Evolutionary conservation across 1,140 invertebrate species (phyloP).

Genomic region (Drosophila oshimai): DNA sequence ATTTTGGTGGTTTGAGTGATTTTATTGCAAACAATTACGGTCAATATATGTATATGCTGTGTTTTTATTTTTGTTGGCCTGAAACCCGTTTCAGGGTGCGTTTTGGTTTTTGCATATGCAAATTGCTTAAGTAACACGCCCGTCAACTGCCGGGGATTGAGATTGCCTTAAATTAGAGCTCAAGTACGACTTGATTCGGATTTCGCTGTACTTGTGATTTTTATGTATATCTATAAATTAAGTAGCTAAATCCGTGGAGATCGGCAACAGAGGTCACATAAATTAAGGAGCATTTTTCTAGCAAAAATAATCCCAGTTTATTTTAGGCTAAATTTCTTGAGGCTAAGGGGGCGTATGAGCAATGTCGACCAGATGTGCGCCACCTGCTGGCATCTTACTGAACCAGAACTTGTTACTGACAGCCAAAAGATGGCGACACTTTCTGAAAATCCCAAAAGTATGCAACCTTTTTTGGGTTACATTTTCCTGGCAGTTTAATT

Average conservation of each 20-base stretch:
- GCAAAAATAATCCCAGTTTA: slow-evolving; percentile 13
- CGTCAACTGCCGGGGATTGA: slow-evolving; percentile 26
- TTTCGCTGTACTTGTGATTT: slow-evolving; percentile 29
- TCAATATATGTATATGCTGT: slow-evolving; percentile 13
- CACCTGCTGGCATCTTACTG: not conserved
- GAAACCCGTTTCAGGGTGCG: slow-evolving; percentile 33
- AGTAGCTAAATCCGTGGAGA: slow-evolving; percentile 45
- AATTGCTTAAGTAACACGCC: slow-evolving; percentile 52
- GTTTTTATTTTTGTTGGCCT: slow-evolving; percentile 13
- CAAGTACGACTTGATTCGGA: slow-evolving; percentile 70
- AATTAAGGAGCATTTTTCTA: slow-evolving; percentile 48
- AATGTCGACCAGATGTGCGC: slow-evolving; percentile 21
- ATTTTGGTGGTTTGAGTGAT: not conserved
- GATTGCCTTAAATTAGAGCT: slow-evolving; percentile 65
- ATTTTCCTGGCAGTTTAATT: not conserved
- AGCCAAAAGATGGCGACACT: slow-evolving; percentile 9
- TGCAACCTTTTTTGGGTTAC: not conserved
- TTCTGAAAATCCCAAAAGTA: not conserved
- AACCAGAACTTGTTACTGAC: too few species aligned
- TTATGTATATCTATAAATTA: slow-evolving; percentile 41
- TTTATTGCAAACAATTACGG: slow-evolving; percentile 15
- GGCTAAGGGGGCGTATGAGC: slow-evolving; percentile 52
- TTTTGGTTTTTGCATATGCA: slow-evolving; percentile 60
- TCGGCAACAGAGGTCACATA: slow-evolving; percentile 48
- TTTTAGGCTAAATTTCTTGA: not conserved